phyloP scores from a whole-genome alignment of 1,140 invertebrate genomes.

The Parapsyche elsis region DNA sequence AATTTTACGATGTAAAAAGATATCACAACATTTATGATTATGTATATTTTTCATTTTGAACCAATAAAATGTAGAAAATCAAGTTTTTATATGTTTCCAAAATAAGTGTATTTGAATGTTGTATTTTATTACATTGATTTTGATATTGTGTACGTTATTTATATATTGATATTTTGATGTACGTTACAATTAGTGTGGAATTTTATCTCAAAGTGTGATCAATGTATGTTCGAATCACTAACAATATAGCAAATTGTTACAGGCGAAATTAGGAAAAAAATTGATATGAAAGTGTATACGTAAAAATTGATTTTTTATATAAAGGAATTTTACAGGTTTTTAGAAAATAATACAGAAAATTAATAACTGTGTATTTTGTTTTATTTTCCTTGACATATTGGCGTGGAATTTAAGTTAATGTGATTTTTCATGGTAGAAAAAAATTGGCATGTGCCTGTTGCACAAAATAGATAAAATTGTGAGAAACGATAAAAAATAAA shows the following conservation, averaged over 20 bases:
- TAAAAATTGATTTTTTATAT: conserved; percentile 54
- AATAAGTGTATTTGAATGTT: neutral
- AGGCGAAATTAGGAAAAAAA: conserved; percentile 17
- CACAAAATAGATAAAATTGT: neutral
- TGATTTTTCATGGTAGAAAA: neutral
- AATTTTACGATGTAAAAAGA: no score
- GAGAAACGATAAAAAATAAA: neutral
- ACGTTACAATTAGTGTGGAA: neutral
- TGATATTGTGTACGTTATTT: neutral
- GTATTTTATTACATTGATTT: conserved; percentile 6
- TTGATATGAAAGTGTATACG: conserved; percentile 54
- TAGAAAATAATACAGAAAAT: conserved; percentile 47
- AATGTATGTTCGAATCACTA: neutral
- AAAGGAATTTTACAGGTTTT: conserved; percentile 56
- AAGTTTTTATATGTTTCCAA: neutral
- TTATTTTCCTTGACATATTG: neutral
- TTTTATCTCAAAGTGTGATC: neutral
- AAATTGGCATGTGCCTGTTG: neutral
- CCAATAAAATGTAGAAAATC: no score
- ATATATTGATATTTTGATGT: no score
- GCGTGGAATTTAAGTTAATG: no score
- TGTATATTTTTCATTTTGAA: no score
- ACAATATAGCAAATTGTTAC: neutral
- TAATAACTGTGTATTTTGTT: neutral
- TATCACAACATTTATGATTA: no score